Conservation (phyloP, 2,797 vertebrate species). For the Enteromius trimaculatus region DNA sequence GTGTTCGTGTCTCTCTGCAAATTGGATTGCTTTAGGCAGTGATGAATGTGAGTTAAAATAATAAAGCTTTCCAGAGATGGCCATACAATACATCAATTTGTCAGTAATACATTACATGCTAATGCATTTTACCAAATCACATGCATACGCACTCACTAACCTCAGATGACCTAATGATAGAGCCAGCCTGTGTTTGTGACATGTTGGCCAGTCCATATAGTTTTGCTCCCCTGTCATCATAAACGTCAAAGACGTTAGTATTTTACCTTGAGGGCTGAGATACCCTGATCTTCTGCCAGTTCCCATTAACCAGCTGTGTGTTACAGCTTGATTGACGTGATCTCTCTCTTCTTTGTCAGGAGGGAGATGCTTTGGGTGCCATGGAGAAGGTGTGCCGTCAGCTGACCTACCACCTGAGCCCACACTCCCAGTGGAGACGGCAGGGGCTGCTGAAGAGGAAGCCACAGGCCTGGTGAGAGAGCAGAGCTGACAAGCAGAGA, state of each 20-base stretch:
- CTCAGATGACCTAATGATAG: conserved; percentile 12
- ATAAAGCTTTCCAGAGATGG: conserved; percentile 23
- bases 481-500: conserved; percentile 6
- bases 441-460: conserved; percentile 94
- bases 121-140: conserved; percentile 27
- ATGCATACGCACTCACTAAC: conserved; percentile 23
- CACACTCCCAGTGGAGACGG: conserved; percentile 93
- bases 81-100: conserved; percentile 9
- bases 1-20: conserved; percentile 1
- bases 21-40: conserved; percentile 18
- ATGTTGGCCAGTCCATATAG: conserved; percentile 12
- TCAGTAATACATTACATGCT: conserved; percentile 1
- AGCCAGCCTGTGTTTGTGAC: conserved; percentile 11
- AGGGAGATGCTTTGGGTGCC: conserved; percentile 88
- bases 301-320: conserved; percentile 31
- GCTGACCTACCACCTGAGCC: conserved; percentile 98
- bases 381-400: conserved; percentile 99
- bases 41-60: conserved; percentile 11
- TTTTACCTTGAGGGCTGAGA: conserved; percentile 6
- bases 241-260: conserved; percentile 28
- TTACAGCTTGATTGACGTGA: conserved; percentile 12
- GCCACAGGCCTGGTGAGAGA: conserved; percentile 92
- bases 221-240: conserved; percentile 38
- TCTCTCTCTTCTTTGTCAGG: conserved; percentile 73
- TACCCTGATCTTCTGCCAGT: conserved; percentile 39